These are phyloP conservation scores for Drosophila virilis DNA, from an alignment of 1,140 invertebrate genomes.

Conservation along the genomic window DNA sequence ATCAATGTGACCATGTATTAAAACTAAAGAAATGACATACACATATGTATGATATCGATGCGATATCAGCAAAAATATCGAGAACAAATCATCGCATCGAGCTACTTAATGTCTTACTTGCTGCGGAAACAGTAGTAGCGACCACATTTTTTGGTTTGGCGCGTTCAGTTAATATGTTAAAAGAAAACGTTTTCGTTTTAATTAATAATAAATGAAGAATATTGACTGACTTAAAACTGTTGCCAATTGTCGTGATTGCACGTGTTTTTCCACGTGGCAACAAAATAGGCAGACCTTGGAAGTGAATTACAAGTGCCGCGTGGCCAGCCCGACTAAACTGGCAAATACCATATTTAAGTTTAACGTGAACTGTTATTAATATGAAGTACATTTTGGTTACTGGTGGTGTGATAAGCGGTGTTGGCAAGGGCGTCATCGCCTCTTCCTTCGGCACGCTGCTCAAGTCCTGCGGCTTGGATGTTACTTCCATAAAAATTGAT, in stretches of 20 bases:
- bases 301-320: conserved; percentile 5
- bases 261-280: not conserved
- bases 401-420: conserved; percentile 98
- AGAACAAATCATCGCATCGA: too few relatives aligned
- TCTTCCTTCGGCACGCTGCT: conserved; percentile 97
- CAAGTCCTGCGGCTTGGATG: conserved; percentile 95
- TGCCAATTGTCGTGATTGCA: not conserved
- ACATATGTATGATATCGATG: too few relatives aligned
- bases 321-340: not conserved
- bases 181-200: too few relatives aligned
- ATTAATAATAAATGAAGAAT: too few relatives aligned
- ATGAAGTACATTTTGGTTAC: conserved; percentile 97
- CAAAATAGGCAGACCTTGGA: not conserved
- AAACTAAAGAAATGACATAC: too few relatives aligned
- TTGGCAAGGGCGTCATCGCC: conserved; percentile 98
- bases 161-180: too few relatives aligned
- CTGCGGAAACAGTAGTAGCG: too few relatives aligned
- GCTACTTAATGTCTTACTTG: too few relatives aligned
- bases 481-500: conserved; percentile 99
- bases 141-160: too few relatives aligned
- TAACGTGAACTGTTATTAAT: not conserved
- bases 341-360: not conserved
- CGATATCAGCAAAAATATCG: too few relatives aligned
- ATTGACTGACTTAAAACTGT: not conserved
- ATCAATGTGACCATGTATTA: too few relatives aligned